Percentiles rank a stretch among this genome's conserved stretches.
These are phyloP conservation scores for Microtus pennsylvanicus DNA, from an alignment of 2,113 vertebrate genomes.

Conservation along the genomic window DNA sequence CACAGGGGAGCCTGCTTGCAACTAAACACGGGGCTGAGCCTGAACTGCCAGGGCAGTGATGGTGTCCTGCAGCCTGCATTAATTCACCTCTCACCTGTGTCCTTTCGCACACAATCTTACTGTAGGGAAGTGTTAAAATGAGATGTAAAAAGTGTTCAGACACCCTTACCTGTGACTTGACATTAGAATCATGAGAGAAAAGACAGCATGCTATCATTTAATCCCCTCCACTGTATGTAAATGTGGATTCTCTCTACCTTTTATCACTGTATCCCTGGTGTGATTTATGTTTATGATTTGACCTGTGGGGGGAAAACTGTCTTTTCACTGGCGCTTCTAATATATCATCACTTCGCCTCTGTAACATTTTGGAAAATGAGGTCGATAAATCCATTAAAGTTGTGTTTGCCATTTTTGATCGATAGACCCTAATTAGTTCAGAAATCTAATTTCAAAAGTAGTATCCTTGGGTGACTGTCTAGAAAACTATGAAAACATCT, in stretches of 20 bases:
- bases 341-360: background rate
- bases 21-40: background rate
- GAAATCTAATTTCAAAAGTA: conserved; percentile 55
- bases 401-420: conserved; percentile 42
- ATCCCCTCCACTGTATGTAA: conserved; percentile 17
- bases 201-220: conserved; percentile 23
- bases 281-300: conserved; percentile 58
- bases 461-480: background rate
- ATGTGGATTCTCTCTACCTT: conserved; percentile 58
- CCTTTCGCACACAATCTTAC: background rate
- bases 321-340: conserved; percentile 48
- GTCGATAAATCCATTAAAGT: conserved; percentile 51
- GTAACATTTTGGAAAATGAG: conserved; percentile 49
- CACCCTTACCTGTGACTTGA: conserved; percentile 20
- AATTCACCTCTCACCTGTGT: background rate
- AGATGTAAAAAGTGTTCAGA: conserved; percentile 20
- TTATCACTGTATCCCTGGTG: background rate
- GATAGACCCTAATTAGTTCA: conserved; percentile 49
- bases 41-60: background rate
- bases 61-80: background rate
- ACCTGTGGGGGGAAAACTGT: background rate
- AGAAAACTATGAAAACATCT: conserved; percentile 23
- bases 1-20: background rate
- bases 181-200: conserved; percentile 8
- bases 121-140: conserved; percentile 54